These are phyloP conservation scores for Athene cunicularia DNA, from an alignment of 2,113 vertebrate genomes.

Conservation along the genomic window DNA sequence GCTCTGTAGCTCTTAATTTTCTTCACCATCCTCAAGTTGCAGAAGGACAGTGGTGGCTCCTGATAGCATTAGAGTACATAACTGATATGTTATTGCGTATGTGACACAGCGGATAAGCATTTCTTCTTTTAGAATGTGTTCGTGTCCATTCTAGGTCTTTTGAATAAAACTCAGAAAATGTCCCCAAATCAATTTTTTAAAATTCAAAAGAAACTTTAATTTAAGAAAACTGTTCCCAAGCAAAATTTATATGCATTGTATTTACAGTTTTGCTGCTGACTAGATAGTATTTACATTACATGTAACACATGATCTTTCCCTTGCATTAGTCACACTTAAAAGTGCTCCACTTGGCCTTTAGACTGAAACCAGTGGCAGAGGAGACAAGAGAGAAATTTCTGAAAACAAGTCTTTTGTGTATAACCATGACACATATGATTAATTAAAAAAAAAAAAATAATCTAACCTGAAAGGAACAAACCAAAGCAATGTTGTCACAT, in stretches of 20 bases:
- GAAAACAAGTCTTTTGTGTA: neutral
- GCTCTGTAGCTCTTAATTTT: neutral
- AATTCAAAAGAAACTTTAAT: neutral
- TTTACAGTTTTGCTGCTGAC: neutral
- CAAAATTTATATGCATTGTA: neutral
- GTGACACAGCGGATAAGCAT: neutral
- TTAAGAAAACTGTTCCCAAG: neutral
- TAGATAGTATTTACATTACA: neutral
- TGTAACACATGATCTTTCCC: neutral
- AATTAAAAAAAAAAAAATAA: neutral
- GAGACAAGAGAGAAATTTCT: neutral
- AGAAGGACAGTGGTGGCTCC: neutral
- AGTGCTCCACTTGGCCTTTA: neutral
- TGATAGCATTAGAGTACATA: neutral
- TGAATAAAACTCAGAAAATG: neutral
- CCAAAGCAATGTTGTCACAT: neutral
- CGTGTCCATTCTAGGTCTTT: neutral
- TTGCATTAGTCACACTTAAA: neutral
- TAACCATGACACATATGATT: neutral
- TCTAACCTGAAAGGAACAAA: neutral
- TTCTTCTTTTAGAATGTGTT: neutral
- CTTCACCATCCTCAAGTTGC: neutral
- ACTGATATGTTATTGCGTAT: neutral
- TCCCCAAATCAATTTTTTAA: neutral
- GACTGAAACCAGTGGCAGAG: neutral